These are phyloP conservation scores for Sclerodermus sp. DNA, from an alignment of 2,888 invertebrate genomes.

Conservation along the genomic window DNA sequence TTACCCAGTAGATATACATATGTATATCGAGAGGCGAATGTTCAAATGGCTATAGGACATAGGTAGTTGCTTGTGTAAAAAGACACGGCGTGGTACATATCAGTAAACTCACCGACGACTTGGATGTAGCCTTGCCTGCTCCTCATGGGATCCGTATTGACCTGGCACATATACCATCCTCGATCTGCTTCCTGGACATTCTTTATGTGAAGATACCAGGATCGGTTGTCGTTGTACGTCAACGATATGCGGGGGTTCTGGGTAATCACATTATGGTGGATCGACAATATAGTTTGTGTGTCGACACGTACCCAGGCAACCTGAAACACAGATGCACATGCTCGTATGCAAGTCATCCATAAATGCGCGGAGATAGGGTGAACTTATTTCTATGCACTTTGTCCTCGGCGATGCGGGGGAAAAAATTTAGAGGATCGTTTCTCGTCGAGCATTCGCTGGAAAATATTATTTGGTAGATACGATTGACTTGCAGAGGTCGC, in stretches of 20 bases:
- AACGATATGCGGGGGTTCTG: conserved; percentile 86
- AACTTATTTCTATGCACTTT: neutral
- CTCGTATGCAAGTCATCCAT: too few relatives aligned
- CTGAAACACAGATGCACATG: conserved; percentile 58
- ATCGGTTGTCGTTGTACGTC: conserved; percentile 86
- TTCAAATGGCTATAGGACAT: neutral
- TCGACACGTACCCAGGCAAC: conserved; percentile 93
- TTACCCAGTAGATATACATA: too few relatives aligned
- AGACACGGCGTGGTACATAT: neutral
- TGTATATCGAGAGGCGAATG: neutral
- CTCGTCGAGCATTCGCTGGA: too few relatives aligned
- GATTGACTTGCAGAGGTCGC: too few relatives aligned
- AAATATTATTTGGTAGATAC: neutral
- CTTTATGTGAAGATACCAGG: conserved; percentile 89
- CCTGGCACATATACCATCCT: conserved; percentile 92
- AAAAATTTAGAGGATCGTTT: neutral
- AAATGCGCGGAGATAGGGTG: neutral
- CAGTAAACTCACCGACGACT: conserved; percentile 76
- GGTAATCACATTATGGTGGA: conserved; percentile 89
- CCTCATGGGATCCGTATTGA: conserved; percentile 93
- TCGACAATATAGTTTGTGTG: conserved; percentile 88
- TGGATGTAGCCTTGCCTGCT: conserved; percentile 86
- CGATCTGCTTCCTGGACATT: conserved; percentile 85
- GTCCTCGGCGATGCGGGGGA: neutral
- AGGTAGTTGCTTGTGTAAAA: too few relatives aligned